Evolutionary conservation across 2,113 vertebrate species (phyloP), one percentile per base, ranked within the genome.

Genomic region (Gadus macrocephalus): DNA sequence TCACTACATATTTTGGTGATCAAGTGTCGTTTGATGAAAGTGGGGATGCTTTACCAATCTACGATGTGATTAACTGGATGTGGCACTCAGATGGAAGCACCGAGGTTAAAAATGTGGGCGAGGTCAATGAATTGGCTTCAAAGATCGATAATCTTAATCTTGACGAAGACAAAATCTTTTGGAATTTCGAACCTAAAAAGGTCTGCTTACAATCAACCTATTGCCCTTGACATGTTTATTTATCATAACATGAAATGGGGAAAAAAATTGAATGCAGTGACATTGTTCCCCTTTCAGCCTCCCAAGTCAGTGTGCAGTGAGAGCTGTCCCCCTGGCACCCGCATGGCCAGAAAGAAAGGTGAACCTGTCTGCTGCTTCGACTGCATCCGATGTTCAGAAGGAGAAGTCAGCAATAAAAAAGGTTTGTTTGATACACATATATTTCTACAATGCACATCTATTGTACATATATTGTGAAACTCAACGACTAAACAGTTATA

Each of bases 41-140:
- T 28, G 87, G 87, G 0, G 77, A 89, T 73, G 81, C 82, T 16
- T 28, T 85, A 56, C 79, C 87, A 53, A 85, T 86, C 31, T 89
- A 89, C 22, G 87, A 87, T 67, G 75, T 89, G n/a, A 67, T 88
- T 79, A 88, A 86, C 73, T 88, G 87, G 87, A 77, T 77, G 53
- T 71, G 42, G 69, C 74, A 70, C 22, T 56, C 56, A 2, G 79
- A 86, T 56, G 82, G 80, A 3, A 74, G 74, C 6, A 67, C 81
- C 1, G 66, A 71, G 35, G 61, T 82, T 5, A 56, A 69, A 15
- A 83, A 70, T 59, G 73, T 89, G 1, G 83, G 85, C 22, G 73
- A 69, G 49, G 82, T 86, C 56, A 66, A 87, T 60, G 78, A 85
- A 63, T 76, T 82, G 6, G 66, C 73, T 3, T 38, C 81, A n/a